A percentile compares a stretch with the other conserved stretches of the same genome.
These are phyloP conservation scores for Lordiphosa stackelbergi DNA, from an alignment of 1,140 invertebrate genomes.

Conservation along the genomic window DNA sequence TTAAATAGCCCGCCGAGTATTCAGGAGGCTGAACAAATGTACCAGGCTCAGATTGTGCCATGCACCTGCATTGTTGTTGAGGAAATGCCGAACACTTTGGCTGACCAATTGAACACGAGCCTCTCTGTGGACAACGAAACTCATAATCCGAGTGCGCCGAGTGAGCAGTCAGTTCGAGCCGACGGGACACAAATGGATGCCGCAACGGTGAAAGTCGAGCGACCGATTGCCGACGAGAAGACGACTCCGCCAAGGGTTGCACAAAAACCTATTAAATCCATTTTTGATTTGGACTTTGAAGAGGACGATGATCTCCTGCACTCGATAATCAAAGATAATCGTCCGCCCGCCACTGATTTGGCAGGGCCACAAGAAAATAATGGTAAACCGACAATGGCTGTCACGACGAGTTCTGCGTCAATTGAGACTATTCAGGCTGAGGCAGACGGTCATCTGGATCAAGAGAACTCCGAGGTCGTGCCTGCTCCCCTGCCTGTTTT, in stretches of 20 bases:
- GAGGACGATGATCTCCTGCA: constrained; percentile 64
- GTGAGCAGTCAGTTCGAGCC: neutral
- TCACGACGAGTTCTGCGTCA: neutral
- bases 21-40: constrained; percentile 39
- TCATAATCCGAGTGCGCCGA: neutral
- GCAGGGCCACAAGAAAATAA: constrained; percentile 7
- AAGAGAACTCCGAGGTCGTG: constrained; percentile 2
- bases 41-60: constrained; percentile 47
- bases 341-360: constrained; percentile 1
- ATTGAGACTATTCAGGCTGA: neutral
- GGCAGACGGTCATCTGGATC: constrained; percentile 4
- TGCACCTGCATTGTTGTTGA: constrained; percentile 65
- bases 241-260: neutral
- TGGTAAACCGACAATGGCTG: neutral
- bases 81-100: constrained; percentile 4
- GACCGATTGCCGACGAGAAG: constrained; percentile 7
- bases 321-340: constrained; percentile 47
- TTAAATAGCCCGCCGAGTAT: constrained; percentile 34
- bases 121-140: neutral
- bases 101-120: neutral
- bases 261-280: constrained; percentile 56
- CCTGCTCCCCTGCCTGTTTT: constrained; percentile 16
- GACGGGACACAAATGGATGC: constrained; percentile 1
- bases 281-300: constrained; percentile 70
- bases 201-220: neutral